Evolutionary conservation across 2,888 invertebrate genomes (phyloP).

Genomic region (Isotomurus palustris): DNA sequence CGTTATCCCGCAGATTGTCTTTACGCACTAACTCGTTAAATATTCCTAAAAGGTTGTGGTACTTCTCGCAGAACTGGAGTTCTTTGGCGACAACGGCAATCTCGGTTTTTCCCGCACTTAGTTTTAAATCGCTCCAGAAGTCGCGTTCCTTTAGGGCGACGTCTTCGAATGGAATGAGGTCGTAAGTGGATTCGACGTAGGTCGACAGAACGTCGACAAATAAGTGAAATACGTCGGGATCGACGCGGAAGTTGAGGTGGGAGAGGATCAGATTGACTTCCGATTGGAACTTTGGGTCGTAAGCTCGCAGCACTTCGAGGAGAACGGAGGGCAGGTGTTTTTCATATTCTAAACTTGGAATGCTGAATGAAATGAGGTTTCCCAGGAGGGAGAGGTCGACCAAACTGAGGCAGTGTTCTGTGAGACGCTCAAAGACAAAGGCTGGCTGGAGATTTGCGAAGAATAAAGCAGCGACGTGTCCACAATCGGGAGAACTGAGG

Average conservation of each 20-base stretch:
- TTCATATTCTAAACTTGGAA: background rate
- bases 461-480: slow-evolving; percentile 20
- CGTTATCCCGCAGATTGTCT: no score
- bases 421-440: slow-evolving; percentile 14
- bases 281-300: no score
- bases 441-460: slow-evolving; percentile 27
- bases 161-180: background rate
- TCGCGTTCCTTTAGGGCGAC: background rate
- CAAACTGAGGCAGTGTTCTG: background rate
- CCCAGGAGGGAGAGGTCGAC: background rate
- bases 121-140: slow-evolving; percentile 3
- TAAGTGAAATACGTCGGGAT: no score
- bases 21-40: no score
- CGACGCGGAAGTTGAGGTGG: no score
- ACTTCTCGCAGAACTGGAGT: no score
- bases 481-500: slow-evolving; percentile 6
- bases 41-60: no score
- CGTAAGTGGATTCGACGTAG: background rate
- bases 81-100: background rate
- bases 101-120: background rate
- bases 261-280: no score
- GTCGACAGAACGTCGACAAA: background rate
- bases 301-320: background rate
- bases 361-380: background rate
- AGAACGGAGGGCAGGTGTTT: background rate